Evolutionary conservation across 1,140 invertebrate species (phyloP), one percentile per base, ranked within the genome.

Genomic region (Heliconius melpomene): DNA sequence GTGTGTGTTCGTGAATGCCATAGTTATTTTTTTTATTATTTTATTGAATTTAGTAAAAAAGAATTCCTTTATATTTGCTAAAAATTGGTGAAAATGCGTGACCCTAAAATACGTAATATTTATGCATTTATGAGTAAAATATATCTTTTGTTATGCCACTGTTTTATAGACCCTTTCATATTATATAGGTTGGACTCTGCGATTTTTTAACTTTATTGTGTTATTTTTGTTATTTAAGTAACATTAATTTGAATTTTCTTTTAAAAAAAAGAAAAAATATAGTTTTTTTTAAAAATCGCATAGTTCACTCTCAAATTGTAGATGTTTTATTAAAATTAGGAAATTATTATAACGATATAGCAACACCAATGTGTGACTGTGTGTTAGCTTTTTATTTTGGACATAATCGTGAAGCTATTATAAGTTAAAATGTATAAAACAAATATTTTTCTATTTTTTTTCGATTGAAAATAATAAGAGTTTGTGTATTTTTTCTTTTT

Each of bases 321-420:
- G 60, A 26, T 66, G 23, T 29, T 66, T 66, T 26, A 26, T 29
- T 66, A 66, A 66, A 66, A 26, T 66, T 66, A 66, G 60, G 60
- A 11, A 66, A 66, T 66, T 57, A 57, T 57, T 26, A 66, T 29
- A 66, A 29, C 13, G 13, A 66, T 66, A 66, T 66, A 23, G 60
- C 60, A 80, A 80, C 79, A 80, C 75, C 79, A 77, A 80, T 74
- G 79, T 77, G 71, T 80, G 75, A 18, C n/a, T n/a, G 20, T 50
- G 75, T 54, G 78, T 72, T 8, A 77, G n/a, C 57, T 57, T 50
- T 52, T 74, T 79, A 46, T 60, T 66, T 72, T 73, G 16, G 11
- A 79, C n/a, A 26, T 79, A 57, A 74, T 71, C 60, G 72, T 74
- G 18, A 60, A 73, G 72, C 74, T 57, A 73, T 79, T 36, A 7